These are phyloP conservation scores for Stichopus horrens DNA, from an alignment of 53 echinoderm and acorn worm genomes.

Conservation along the genomic window DNA sequence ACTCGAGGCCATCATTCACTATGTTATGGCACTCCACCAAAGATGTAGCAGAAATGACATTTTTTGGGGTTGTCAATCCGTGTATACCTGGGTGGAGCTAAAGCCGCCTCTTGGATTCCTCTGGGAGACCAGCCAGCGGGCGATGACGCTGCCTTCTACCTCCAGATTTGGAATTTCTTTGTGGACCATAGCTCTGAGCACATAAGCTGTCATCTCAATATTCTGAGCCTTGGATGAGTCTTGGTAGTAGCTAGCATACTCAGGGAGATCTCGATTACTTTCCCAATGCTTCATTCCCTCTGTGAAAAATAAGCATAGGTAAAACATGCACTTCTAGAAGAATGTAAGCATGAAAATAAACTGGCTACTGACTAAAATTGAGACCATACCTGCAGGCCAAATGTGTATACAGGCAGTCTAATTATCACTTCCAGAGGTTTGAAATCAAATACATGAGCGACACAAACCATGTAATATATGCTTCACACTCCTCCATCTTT, in stretches of 20 bases:
- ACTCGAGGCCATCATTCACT: no score
- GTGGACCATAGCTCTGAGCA: conserved; percentile 53
- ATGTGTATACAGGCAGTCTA: no score
- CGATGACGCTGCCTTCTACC: conserved; percentile 39
- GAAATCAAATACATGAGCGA: not conserved
- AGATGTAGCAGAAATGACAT: no score
- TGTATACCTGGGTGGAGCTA: conserved; percentile 74
- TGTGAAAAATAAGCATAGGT: conserved; percentile 5
- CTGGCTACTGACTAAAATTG: no score
- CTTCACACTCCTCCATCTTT: not conserved
- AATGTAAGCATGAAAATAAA: not conserved
- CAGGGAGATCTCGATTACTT: conserved; percentile 52
- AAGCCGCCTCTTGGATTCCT: conserved; percentile 69
- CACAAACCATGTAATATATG: not conserved
- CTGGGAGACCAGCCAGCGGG: conserved; percentile 69
- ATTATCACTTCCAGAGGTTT: not conserved
- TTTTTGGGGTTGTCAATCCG: no score
- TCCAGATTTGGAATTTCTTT: conserved; percentile 21
- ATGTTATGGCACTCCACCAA: no score
- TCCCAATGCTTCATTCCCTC: conserved; percentile 65
- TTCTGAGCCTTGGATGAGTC: conserved; percentile 61
- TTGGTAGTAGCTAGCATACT: conserved; percentile 57
- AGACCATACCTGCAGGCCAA: no score
- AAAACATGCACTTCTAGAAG: not conserved
- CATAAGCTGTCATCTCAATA: conserved; percentile 74